A percentile compares a stretch with the other conserved stretches of the same genome.
Conservation (phyloP, 2,113 vertebrate genomes). For the Hypomesus transpacificus region DNA sequence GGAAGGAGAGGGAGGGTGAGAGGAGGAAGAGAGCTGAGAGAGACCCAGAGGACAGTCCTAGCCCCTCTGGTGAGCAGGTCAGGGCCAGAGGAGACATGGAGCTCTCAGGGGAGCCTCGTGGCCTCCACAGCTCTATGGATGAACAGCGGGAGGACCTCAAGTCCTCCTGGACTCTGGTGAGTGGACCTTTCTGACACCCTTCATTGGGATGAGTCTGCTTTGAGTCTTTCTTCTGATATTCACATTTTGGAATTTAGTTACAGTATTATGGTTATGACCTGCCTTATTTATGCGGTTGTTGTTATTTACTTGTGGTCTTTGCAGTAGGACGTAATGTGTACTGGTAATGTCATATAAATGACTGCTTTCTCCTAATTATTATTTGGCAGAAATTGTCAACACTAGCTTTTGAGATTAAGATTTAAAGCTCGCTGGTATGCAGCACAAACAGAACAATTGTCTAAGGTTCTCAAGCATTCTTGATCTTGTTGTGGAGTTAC, state of each 20-base stretch:
- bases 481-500: neutral
- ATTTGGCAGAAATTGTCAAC: too few relatives aligned
- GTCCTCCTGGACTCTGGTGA: conserved; percentile 63
- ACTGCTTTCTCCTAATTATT: too few relatives aligned
- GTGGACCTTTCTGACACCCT: conserved; percentile 18
- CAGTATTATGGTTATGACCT: too few relatives aligned
- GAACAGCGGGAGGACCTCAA: conserved; percentile 28
- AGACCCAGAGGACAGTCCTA: neutral
- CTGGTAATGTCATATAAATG: neutral
- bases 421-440: conserved; percentile 31
- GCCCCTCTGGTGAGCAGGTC: conserved; percentile 1
- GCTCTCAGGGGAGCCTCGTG: conserved; percentile 20
- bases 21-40: neutral
- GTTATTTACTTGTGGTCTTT: too few relatives aligned
- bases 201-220: too few relatives aligned
- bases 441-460: conserved; percentile 11
- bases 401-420: neutral
- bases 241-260: neutral
- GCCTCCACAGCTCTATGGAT: neutral
- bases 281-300: too few relatives aligned
- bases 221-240: neutral
- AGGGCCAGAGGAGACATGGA: conserved; percentile 32
- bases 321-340: neutral
- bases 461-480: conserved; percentile 1
- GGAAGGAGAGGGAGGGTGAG: too few relatives aligned